phyloP scores from a whole-genome alignment of 2,888 invertebrate genomes.

The Nasonia oneida region DNA sequence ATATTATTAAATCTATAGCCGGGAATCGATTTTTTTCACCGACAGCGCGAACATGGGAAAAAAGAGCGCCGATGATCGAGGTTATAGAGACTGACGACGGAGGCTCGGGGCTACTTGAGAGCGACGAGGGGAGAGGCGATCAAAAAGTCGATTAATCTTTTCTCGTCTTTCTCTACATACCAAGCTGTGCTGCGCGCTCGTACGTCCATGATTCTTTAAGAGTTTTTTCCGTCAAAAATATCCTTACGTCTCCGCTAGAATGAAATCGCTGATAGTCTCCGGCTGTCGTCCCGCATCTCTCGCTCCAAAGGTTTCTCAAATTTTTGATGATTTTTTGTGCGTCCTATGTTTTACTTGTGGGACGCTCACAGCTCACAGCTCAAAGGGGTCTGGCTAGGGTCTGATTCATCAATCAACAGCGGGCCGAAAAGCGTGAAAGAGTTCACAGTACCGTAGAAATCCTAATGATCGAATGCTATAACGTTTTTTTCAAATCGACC shows the following conservation, averaged over 20 bases:
- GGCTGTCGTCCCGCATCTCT: conserved; percentile 63
- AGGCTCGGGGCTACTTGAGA: conserved; percentile 30
- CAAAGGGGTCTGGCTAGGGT: conserved; percentile 71
- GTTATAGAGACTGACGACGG: conserved; percentile 5
- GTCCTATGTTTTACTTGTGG: conserved; percentile 63
- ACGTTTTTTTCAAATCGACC: conserved; percentile 52
- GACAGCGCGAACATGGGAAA: conserved; percentile 44
- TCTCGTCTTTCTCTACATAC: conserved; percentile 61
- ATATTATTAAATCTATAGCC: conserved; percentile 48
- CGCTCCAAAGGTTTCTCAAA: conserved; percentile 61
- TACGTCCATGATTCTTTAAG: conserved; percentile 62
- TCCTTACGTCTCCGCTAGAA: conserved; percentile 25
- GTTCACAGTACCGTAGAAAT: conserved; percentile 76
- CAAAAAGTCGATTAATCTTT: conserved; percentile 76
- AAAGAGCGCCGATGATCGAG: conserved; percentile 54
- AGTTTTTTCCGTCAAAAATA: conserved; percentile 45
- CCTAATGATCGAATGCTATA: conserved; percentile 76
- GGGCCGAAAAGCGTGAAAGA: conserved; percentile 72
- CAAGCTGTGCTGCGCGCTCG: background rate
- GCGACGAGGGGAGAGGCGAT: conserved; percentile 63
- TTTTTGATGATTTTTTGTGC: conserved; percentile 59
- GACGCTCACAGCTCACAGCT: conserved; percentile 61
- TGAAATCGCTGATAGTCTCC: conserved; percentile 50
- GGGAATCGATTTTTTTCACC: conserved; percentile 39
- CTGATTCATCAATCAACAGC: conserved; percentile 76